Evolutionary conservation across 2,113 vertebrate genomes (phyloP), one percentile per base, ranked within the genome.

Genomic region (Pogona vitticeps): DNA sequence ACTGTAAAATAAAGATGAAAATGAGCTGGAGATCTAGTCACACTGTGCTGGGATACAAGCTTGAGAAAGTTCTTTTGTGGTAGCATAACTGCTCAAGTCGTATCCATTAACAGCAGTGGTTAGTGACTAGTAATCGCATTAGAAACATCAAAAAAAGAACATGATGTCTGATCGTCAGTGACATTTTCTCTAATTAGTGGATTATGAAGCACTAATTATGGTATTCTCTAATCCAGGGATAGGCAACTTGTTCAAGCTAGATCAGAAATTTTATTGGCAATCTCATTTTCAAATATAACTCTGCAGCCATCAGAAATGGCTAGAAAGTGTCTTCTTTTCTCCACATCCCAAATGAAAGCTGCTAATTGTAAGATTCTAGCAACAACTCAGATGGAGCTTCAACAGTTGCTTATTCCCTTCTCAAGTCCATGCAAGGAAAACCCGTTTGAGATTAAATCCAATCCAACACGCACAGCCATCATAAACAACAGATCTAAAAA

Each of bases 371-470:
- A 42, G 28, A 38, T 65, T 76, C 28, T 46, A 75, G 56, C 58
- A 63, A 75, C 15, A 63, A 59, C 38, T 31, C 28, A 23, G 15
- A 42, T 28, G 36, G 38, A 23, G 6, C 20, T 31, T 76, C 40
- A 87, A 76, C 59, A 38, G n/a, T 58, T 65, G 42, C n/a, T 83
- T 40, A 68, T 71, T 90, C 88, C 80, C 31, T 90, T 91, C 85
- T 92, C 87, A 94, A 93, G 90, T 92, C 89, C 91, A 94, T 93
- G 92, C 93, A 92, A 88, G 91, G 88, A 94, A 93, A 86, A 90
- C 86, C 68, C 87, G 78, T 91, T 91, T 88, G 86, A 59, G 26
- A 91, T 0, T 0, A 86, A 91, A 94, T 87, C 90, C 82, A 85
- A 88, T 90, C 82, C 84, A 86, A 87, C 86, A 93, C 91, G 91